A percentile compares a stretch with the other conserved stretches of the same genome.
These are phyloP conservation scores for Masticophis lateralis DNA, from an alignment of 2,797 vertebrate genomes.

Conservation along the genomic window DNA sequence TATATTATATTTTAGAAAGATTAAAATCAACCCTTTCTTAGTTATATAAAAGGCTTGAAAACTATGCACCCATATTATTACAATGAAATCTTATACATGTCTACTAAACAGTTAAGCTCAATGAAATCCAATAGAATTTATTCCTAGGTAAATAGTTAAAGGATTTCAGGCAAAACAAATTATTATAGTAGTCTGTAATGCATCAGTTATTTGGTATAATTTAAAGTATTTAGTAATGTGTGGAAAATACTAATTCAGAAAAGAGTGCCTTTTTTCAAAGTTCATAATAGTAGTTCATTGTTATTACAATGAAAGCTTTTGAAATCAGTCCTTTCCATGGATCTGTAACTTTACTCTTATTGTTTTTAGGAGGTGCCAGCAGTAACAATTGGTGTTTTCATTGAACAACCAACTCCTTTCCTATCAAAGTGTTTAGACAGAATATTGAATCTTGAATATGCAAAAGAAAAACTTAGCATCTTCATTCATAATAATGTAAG, in stretches of 20 bases:
- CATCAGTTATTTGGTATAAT: neutral
- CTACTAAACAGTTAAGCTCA: neutral
- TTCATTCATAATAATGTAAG: slow-evolving; percentile 97
- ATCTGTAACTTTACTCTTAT: slow-evolving; percentile 35
- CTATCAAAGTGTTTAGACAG: slow-evolving; percentile 88
- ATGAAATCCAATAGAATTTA: neutral
- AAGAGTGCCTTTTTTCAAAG: neutral
- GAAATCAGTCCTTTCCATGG: slow-evolving; percentile 30
- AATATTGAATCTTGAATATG: slow-evolving; percentile 86
- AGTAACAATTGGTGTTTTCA: slow-evolving; percentile 89
- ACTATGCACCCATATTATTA: neutral
- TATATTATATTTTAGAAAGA: neutral
- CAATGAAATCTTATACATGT: neutral
- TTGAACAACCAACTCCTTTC: slow-evolving; percentile 95
- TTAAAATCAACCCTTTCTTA: neutral
- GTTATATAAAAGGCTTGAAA: neutral
- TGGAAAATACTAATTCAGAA: neutral
- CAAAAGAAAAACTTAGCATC: slow-evolving; percentile 83
- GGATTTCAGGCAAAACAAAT: neutral
- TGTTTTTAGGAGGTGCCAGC: slow-evolving; percentile 83
- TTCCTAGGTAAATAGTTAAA: neutral
- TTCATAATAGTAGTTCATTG: neutral
- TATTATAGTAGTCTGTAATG: neutral
- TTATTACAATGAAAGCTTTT: neutral
- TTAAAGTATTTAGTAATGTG: neutral